These are phyloP conservation scores for Todiramphus chloris DNA, from an alignment of 2,113 vertebrate species.

Conservation along the genomic window DNA sequence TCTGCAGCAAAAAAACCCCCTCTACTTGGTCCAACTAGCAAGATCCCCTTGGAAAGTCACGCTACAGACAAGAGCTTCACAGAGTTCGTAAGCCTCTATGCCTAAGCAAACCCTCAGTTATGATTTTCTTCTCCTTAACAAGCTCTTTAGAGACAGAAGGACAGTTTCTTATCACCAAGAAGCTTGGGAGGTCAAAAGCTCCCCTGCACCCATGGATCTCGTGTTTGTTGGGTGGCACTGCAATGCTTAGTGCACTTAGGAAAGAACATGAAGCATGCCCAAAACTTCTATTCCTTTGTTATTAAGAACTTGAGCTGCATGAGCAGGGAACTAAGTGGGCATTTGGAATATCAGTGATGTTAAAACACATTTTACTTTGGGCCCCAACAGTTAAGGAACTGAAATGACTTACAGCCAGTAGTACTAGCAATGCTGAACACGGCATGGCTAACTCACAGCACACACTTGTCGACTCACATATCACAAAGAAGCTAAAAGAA, in stretches of 20 bases:
- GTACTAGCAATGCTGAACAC: neutral
- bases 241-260: fast-evolving
- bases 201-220: neutral
- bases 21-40: neutral
- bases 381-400: neutral
- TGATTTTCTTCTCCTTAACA: neutral
- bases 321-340: neutral
- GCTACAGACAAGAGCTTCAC: neutral
- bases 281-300: neutral
- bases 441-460: neutral
- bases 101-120: neutral
- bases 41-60: neutral
- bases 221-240: neutral
- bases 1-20: neutral
- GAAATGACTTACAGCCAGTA: neutral
- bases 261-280: neutral
- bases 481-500: neutral
- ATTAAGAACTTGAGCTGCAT: neutral
- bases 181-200: neutral
- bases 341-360: neutral
- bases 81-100: neutral
- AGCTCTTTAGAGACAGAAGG: neutral
- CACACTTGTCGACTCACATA: neutral
- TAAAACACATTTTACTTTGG: neutral
- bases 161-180: neutral